Evolutionary conservation across 2,113 vertebrate species (phyloP), one percentile per base, ranked within the genome.

Genomic region (Coregonus clupeaformis): DNA sequence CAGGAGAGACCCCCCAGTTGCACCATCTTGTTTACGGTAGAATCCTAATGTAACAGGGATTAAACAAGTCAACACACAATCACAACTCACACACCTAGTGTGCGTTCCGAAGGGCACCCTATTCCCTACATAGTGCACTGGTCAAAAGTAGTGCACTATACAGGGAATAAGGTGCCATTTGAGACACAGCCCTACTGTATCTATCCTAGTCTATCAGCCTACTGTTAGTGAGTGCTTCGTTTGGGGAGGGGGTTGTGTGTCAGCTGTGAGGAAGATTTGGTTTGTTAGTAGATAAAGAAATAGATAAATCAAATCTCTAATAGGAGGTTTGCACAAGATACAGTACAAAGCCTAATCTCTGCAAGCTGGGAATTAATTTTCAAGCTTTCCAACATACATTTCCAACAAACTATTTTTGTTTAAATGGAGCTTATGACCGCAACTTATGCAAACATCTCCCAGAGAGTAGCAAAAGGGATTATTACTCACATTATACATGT

Each of bases 21-120:
- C 85, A 93, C 87, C 92, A 94, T 92, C 92, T 93, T 93, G 92
- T 93, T 94, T 91, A 92, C 92, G 73, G 92, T 72, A 88, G 82
- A 81, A 2, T 93, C 93, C 93, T 94, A 91, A 91, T 90, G 85
- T 86, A 85, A 92, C 85, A 92, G 89, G 89, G 85, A 94, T 91
- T 79, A 88, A 87, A 93, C 80, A 90, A 85, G 85, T 89, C 80
- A 91, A 70, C 81, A 91, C 82, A 88, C 80, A 83, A 75, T 88
- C 82, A 87, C 66, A 81, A 83, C 77, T 89, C 78, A 71, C 70
- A 67, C 70, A 80, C 78, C 79, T 76, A 55, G 47, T 16, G 11
- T 49, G 47, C 4, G 12, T 14, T 16, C 47, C 47, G 14, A 49
- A 49, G 6, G 49, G 13, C 6, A 4, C 14, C 49, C 5, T 4